Percentiles rank a stretch among this genome's conserved stretches.
Evolutionary conservation across 2,113 vertebrate genomes (phyloP).

Genomic region (Spheniscus mendiculus): DNA sequence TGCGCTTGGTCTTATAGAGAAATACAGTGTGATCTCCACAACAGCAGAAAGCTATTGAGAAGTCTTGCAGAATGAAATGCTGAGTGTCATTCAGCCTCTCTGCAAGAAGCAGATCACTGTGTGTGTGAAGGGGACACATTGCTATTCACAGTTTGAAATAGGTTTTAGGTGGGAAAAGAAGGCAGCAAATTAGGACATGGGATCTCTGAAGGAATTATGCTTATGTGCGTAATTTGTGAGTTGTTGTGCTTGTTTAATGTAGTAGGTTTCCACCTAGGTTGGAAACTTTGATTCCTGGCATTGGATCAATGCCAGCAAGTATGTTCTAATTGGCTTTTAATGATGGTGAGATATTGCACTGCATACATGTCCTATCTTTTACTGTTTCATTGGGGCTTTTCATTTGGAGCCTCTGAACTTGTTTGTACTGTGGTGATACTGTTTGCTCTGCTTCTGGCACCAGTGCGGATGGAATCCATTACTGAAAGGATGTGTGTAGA

Average conservation of each 20-base stretch:
- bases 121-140: background rate
- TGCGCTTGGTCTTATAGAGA: background rate
- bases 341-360: background rate
- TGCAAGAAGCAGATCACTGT: background rate
- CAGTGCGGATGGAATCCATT: background rate
- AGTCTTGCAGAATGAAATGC: background rate
- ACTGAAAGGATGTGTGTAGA: conserved; percentile 22
- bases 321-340: background rate
- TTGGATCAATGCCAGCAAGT: background rate
- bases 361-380: background rate
- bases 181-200: background rate
- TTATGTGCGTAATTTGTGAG: background rate
- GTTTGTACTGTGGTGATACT: conserved; percentile 48
- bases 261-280: background rate
- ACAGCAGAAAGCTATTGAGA: background rate
- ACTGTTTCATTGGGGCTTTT: conserved; percentile 47
- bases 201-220: background rate
- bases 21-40: background rate
- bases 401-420: background rate
- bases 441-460: conserved; percentile 61
- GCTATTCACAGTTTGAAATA: background rate
- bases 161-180: background rate
- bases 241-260: background rate
- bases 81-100: background rate
- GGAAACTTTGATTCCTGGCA: background rate